These are phyloP conservation scores for Cheumatopsyche charites DNA, from an alignment of 1,140 invertebrate genomes.

Conservation along the genomic window DNA sequence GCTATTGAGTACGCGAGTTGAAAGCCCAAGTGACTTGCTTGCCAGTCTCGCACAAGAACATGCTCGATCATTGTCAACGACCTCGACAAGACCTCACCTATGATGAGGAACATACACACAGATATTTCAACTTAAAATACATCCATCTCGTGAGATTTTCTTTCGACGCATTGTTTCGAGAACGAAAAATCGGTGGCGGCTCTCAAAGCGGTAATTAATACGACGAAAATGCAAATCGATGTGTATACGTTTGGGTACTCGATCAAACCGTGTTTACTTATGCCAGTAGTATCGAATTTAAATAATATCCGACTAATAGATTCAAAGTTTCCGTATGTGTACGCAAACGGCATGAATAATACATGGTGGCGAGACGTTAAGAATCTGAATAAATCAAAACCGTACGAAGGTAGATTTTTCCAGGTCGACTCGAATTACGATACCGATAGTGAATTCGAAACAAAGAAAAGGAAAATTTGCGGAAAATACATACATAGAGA, in stretches of 20 bases:
- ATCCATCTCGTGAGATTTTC: background rate
- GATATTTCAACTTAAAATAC: background rate
- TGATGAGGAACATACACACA: background rate
- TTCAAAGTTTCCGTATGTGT: constrained; percentile 23
- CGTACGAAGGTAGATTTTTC: background rate
- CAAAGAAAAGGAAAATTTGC: background rate
- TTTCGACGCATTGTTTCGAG: background rate
- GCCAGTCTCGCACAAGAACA: constrained; percentile 28
- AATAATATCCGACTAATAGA: constrained; percentile 29
- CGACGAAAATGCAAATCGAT: background rate
- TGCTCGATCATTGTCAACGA: constrained; percentile 35
- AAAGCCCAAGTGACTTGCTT: constrained; percentile 27
- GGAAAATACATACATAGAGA: background rate
- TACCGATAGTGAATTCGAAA: background rate
- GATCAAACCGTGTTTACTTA: constrained; percentile 9
- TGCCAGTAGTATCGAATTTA: constrained; percentile 16
- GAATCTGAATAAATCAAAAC: constrained; percentile 34
- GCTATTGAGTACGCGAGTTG: constrained; percentile 30
- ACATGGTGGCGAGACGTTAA: constrained; percentile 13
- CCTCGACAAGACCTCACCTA: constrained; percentile 8
- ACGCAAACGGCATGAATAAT: constrained; percentile 31
- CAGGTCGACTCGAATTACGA: too few species aligned
- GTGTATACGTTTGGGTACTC: background rate
- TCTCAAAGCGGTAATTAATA: background rate
- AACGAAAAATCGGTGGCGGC: background rate